Conservation (phyloP, 2,113 vertebrate genomes). For the Pangasianodon gigas region DNA sequence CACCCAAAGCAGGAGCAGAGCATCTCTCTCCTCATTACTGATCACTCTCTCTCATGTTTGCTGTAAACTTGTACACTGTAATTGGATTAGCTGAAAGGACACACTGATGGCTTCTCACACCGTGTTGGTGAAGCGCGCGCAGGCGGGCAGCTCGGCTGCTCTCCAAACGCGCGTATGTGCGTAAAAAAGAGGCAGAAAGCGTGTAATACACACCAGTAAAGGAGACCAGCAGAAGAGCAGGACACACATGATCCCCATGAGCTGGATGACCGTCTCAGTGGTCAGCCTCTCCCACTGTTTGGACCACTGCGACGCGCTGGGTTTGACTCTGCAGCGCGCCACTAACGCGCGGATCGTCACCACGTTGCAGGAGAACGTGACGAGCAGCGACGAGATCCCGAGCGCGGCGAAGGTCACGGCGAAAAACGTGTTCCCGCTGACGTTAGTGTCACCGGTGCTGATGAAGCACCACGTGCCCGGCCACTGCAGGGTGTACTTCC, state of each 20-base stretch:
- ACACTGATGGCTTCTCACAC: background rate
- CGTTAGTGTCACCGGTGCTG: constrained; percentile 68
- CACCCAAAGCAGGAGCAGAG: too few species aligned
- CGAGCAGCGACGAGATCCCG: constrained; percentile 82
- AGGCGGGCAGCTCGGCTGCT: background rate
- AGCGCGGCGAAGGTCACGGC: constrained; percentile 82
- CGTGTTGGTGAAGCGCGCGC: background rate
- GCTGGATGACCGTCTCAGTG: constrained; percentile 89
- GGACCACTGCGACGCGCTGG: constrained; percentile 69
- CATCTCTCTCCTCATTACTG: background rate
- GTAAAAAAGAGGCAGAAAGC: background rate
- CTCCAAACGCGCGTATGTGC: background rate
- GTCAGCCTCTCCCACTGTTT: constrained; percentile 90
- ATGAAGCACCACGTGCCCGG: constrained; percentile 98
- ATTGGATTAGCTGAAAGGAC: background rate
- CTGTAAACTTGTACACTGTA: background rate
- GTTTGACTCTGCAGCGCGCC: constrained; percentile 80
- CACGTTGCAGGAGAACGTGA: constrained; percentile 87
- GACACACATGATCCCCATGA: constrained; percentile 94
- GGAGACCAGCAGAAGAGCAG: constrained; percentile 91
- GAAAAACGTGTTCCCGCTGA: constrained; percentile 78
- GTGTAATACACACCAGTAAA: constrained; percentile 81
- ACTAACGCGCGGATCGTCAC: constrained; percentile 87
- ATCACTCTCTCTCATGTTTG: background rate
- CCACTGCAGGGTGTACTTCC: constrained; percentile 88